Conservation (phyloP, 2,797 vertebrate genomes). For the Myiotriccus ornatus region DNA sequence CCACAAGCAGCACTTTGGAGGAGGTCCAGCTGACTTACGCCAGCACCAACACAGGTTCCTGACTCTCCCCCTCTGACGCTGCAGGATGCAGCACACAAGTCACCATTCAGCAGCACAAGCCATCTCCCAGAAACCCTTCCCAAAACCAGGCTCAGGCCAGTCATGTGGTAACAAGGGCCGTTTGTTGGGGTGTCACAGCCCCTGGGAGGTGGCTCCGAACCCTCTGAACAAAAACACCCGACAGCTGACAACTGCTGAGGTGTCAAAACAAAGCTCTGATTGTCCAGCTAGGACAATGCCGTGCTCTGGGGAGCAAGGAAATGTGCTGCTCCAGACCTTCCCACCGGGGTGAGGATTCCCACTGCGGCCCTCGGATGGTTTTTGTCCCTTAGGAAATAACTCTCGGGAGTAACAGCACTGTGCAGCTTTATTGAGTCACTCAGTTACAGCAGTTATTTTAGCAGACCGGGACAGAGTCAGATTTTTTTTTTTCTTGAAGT, state of each 20-base stretch:
- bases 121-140: not conserved
- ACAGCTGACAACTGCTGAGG: conserved; percentile 69
- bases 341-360: not conserved
- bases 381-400: not conserved
- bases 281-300: conserved; percentile 70
- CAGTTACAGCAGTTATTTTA: conserved; percentile 76
- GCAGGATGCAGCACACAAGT: not conserved
- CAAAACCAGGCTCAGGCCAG: not conserved
- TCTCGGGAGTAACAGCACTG: conserved; percentile 71
- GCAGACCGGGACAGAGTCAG: conserved; percentile 74
- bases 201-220: conserved; percentile 27
- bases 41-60: not conserved
- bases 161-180: conserved; percentile 30
- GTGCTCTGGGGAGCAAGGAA: not conserved
- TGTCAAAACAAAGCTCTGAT: conserved; percentile 71
- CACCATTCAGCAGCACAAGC: not conserved
- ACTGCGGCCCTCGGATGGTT: not conserved
- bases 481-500: conserved; percentile 53
- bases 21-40: not conserved
- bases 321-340: not conserved
- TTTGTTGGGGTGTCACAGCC: conserved; percentile 17
- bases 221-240: conserved; percentile 37
- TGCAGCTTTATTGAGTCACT: conserved; percentile 83
- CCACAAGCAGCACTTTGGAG: not conserved
- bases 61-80: not conserved